Base-by-base conservation (phyloP, 2,888 invertebrate species). In the Camponotus fellah region DNA sequence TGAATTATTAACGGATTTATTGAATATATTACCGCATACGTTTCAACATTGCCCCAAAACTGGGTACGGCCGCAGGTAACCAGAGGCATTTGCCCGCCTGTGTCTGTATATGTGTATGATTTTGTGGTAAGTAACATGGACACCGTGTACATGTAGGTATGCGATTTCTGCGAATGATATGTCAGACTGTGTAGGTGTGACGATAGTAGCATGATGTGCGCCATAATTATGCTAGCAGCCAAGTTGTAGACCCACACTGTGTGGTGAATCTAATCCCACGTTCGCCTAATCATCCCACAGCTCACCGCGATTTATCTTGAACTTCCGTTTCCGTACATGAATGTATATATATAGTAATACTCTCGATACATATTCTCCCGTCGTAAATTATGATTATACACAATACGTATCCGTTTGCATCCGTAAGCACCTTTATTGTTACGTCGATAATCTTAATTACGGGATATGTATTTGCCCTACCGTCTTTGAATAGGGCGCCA, bases 131-230 rank as follows among this genome's bases (percentile, higher is more conserved):
- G 86, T 83, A 56, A 83, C 62, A 62, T 72, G 68, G 53, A 69
- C 83, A 62, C 69, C 69, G 84, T 58, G 83, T 86, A 75, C 49
- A 26, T 65, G 68, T 82, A 12, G 74, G 66, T 79, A 74, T 87
- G 83, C 86, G 87, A 90, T 88, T 86, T 89, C 88, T 89, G 90
- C 84, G 89, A 88, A 88, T 92, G 91, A 92, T 91, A 91, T 87
- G 90, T 90, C 65, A 84, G 86, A 89, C 88, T 80, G 86, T 86
- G 87, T 86, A 83, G 84, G 79, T 89, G 89, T 84, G 86, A 91
- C 89, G 91, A 90, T 87, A 86, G 85, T 89, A 87, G 90, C 88
- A 84, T 86, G 75, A 84, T 86, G 85, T 75, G 86, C 75, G 87
- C 79, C 85, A n/a, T 91, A 88, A 80, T 46, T 71, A 60, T 79